A percentile compares a stretch with the other conserved stretches of the same genome.
phyloP scores from a whole-genome alignment of 2,113 vertebrate species.

The Corythoichthys intestinalis region DNA sequence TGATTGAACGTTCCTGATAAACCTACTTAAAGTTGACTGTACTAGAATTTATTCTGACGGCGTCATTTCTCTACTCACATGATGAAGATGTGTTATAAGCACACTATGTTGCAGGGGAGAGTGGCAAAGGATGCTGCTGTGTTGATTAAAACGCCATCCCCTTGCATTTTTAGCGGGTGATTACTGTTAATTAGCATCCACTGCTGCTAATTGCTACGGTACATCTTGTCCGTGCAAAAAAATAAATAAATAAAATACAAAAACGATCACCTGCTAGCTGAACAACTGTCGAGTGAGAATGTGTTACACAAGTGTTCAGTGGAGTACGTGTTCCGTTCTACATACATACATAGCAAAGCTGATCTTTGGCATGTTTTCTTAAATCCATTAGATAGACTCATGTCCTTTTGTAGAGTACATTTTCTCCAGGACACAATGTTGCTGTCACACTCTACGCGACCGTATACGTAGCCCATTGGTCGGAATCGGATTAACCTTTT shows the following conservation, averaged over 20 bases:
- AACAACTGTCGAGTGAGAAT: neutral
- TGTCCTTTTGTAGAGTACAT: neutral
- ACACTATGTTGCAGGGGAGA: slow-evolving; percentile 11
- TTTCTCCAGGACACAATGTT: neutral
- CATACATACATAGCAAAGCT: neutral
- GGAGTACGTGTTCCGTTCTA: neutral
- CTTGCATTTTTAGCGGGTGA: slow-evolving; percentile 10
- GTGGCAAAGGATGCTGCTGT: slow-evolving; percentile 29
- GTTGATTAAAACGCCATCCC: slow-evolving; percentile 23
- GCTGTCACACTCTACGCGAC: neutral
- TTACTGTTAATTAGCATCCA: slow-evolving; percentile 28
- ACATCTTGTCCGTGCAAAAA: slow-evolving; percentile 37
- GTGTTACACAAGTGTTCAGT: neutral
- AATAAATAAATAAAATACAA: neutral
- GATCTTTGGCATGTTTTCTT: neutral
- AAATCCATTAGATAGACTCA: neutral
- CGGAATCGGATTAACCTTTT: neutral
- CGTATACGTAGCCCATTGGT: neutral
- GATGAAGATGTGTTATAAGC: slow-evolving; percentile 37
- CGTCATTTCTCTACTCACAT: slow-evolving; percentile 20
- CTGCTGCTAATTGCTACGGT: slow-evolving; percentile 36
- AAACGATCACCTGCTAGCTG: neutral
- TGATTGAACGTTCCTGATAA: no score
- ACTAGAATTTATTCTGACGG: no score
- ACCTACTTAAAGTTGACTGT: no score